Base-by-base conservation (phyloP, 1,140 invertebrate genomes). In the Neelides sp. region DNA sequence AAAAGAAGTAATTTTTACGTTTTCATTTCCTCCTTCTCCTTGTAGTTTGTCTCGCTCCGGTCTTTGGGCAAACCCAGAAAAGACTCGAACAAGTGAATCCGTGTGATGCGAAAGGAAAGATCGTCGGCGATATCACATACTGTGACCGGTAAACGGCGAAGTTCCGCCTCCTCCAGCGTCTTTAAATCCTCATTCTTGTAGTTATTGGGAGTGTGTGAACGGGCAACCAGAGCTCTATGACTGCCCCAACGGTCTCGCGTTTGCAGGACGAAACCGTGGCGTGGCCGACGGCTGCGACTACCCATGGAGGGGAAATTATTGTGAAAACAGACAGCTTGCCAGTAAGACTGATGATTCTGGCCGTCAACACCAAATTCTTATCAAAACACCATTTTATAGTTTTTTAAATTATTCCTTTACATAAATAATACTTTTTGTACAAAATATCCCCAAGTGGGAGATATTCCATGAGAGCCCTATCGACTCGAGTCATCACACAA, bases 241-340 rank as follows among this genome's bases (percentile, higher is more conserved):
- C 69, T 92, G 87, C 65, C 87, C 87, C 27, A 92, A 90, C 62
- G 87, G 87, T 5, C 67, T 90, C 24, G 86, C 89, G 2, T 92
- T 85, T 68, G 83, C 86, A 26, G 86, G 86, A 0, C 86, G 86
- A 64, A 80, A 87, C 63, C 71, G 83, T 23, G 85, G 85, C 2
- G 83, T 88, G 1, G 83, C 51, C 4, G 51, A 53, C 64, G 83
- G 83, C 3, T 88, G 86, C 61, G 85, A 89, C 68, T 89, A 89
- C 64, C 85, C 86, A 0, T 87, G 85, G 84, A 73, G 84, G 57
- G 82, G 83, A 2, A 83, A 85, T 64, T 88, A 87, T 65, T 89
- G 85, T 67, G 82, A 85, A 56, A 74, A 72, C 46, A 83, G 81
- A 65, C 76, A 79, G 58, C 75, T 80, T 64, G 79, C 79, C 1